Base-by-base conservation (phyloP, 2,888 invertebrate genomes). In the Drosophila meridiana region DNA sequence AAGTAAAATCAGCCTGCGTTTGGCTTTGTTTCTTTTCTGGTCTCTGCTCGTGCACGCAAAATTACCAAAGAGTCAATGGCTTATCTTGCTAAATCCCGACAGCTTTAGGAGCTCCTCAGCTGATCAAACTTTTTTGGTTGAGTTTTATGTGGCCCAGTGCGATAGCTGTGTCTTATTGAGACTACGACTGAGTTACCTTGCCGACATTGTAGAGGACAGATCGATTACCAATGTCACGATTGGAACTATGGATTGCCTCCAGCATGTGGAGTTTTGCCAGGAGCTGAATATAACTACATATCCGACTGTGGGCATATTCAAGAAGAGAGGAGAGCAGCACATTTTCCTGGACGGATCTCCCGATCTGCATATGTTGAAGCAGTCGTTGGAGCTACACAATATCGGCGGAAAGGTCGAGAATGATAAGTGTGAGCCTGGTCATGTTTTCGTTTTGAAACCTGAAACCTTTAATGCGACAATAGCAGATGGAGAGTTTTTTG, bases 221-320 rank as follows among this genome's bases (percentile, higher is more conserved):
- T 34, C 34, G 36, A 0, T 4, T 7, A 4, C 0, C 3, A 47
- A 47, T 28, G 3, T 71, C 32, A 32, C 30, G 50, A 13, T 73
- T n/a, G 70, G 55, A 3, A 14, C 50, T 1, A 2, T 70, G 0
- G 34, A 65, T 6, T 70, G 70, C 26, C 4, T 0, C 0, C 13
- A 26, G 1, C 4, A 56, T 13, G 8, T 2, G 7, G 2, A 9
- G 3, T 70, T 70, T 14, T 70, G 70, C 13, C 4, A 0, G 2
- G 28, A 7, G 2, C 43, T 20, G 38, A 70, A 70, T 56, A 14
- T 73, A 11, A 65, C 38, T 5, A 13, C 2, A 2, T 70, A 45
- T 73, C 70, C 70, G 13, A 56, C 38, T n/a, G 34, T 70, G 0
- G 42, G 38, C 1, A 34, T 73, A 8, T 73, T 70, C 20, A 4